Base-by-base conservation (phyloP, 2,113 vertebrate species). In the Macrotus californicus region DNA sequence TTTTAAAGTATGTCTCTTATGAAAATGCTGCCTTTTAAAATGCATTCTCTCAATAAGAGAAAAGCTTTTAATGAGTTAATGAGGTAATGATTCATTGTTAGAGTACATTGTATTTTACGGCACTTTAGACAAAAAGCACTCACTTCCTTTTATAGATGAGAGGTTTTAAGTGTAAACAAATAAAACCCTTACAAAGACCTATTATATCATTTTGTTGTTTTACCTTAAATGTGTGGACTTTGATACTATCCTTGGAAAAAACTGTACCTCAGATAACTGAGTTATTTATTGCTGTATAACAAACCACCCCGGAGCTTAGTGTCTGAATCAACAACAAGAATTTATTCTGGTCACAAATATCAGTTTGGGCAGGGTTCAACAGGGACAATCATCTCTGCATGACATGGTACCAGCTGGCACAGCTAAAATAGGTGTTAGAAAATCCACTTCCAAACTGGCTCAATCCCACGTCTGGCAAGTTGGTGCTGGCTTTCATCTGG, bases 31-130 rank as follows among this genome's bases (percentile, higher is more conserved):
- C 26, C 66, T 97, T 95, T 94, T 86, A 84, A 94, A 92, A 73
- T 93, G 11, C 59, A 46, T 75, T 90, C 19, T 83, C 15, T 80
- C 59, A 80, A 46, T 75, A 82, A 92, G 26, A 94, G 31, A 86
- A 95, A 86, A 75, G 39, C 15, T 89, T 96, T 94, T 89, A 93
- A 95, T 95, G 76, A 93, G 84, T 52, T 95, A 73, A 85, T 92
- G n/a, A 93, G 26, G 54, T 83, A 91, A 96, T 95, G 94, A 82
- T n/a, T 50, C 43, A 73, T 41, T 95, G 54, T 91, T 81, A 67
- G 2, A 46, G 41, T 50, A 6, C 24, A 77, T 90, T 95, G 93
- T 87, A 92, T 90, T 94, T 90, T 85, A 24, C 11, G 41, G 18
- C 64, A 77, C 29, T 52, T 94, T 36, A 87, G 6, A 83, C 7